These are phyloP conservation scores for Cheumatopsyche charites DNA, from an alignment of 1,140 invertebrate species.

Conservation along the genomic window DNA sequence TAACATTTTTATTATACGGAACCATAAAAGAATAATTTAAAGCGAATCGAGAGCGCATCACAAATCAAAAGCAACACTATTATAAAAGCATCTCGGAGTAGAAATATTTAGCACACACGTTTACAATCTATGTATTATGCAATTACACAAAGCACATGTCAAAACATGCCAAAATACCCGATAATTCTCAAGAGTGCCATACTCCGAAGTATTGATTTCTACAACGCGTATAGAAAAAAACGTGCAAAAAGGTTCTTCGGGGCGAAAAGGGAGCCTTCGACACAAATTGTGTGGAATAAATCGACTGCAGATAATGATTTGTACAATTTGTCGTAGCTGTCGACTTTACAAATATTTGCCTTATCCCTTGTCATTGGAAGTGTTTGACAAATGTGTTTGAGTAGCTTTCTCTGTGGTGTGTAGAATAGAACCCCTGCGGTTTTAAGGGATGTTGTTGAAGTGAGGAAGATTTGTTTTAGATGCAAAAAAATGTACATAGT, in stretches of 20 bases:
- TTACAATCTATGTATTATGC: too few relatives aligned
- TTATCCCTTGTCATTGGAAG: slow-evolving; percentile 23
- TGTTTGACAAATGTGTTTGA: slow-evolving; percentile 27
- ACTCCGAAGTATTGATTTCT: neutral
- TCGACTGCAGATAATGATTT: slow-evolving; percentile 13
- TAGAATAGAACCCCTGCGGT: too few relatives aligned
- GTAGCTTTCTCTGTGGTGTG: too few relatives aligned
- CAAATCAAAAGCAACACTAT: too few relatives aligned
- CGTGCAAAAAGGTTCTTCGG: neutral
- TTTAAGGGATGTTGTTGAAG: too few relatives aligned
- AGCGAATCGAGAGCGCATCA: too few relatives aligned
- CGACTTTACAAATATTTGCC: slow-evolving; percentile 46
- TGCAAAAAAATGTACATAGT: neutral
- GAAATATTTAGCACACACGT: too few relatives aligned
- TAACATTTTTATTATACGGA: too few relatives aligned
- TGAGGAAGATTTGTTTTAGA: neutral
- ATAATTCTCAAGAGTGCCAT: slow-evolving; percentile 1
- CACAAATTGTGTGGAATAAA: neutral
- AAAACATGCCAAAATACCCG: slow-evolving; percentile 1
- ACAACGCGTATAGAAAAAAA: neutral
- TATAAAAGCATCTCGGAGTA: too few relatives aligned
- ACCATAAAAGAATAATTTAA: too few relatives aligned
- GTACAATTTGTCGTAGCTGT: slow-evolving; percentile 44
- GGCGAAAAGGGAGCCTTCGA: neutral
- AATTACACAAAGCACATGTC: slow-evolving; percentile 6